Evolutionary conservation across 2,888 invertebrate species (phyloP), one percentile per base, ranked within the genome.

Genomic region (Magallana nippona): DNA sequence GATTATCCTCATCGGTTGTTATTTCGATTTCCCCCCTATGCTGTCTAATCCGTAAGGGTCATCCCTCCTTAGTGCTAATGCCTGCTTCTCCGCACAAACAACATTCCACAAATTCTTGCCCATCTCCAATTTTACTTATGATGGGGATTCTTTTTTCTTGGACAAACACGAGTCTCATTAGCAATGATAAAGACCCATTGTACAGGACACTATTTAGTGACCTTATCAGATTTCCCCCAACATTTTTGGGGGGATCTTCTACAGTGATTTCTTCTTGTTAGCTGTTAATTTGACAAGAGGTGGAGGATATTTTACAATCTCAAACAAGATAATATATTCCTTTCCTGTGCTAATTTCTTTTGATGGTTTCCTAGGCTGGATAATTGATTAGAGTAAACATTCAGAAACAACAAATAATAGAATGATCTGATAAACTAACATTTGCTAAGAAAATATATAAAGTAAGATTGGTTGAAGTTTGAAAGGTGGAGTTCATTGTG

Each of bases 101-200:
- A 71, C 71, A 71, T 71, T 71, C 71, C 71, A 71, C 71, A 71
- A 27, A 71, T 71, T 27, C 71, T 32, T 27, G 71, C 15, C 71
- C 71, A 71, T 71, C 71, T 71, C 71, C 71, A 71, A 71, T 27
- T 71, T 71, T 71, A 71, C 71, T 71, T 71, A 27, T 71, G 71
- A 71, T 71, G 71, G 71, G 32, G 71, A 15, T 27, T 60, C 27
- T 60, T 60, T n/a, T 60, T 60, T 44, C 44, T 44, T 44, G 44
- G 60, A 60, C 60, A 60, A 60, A 19, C 10, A 22, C 1, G 13
- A 71, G 71, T 27, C 71, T 71, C 27, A 71, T 71, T 71, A 71
- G 71, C 13, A 71, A 11, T 27, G 71, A 71, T 71, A 71, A 71
- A 71, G 71, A 22, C 71, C 71, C 27, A 71, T 71, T 71, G 71